Conservation (phyloP, 2,113 vertebrate genomes). For the Leucoraja erinaceus region DNA sequence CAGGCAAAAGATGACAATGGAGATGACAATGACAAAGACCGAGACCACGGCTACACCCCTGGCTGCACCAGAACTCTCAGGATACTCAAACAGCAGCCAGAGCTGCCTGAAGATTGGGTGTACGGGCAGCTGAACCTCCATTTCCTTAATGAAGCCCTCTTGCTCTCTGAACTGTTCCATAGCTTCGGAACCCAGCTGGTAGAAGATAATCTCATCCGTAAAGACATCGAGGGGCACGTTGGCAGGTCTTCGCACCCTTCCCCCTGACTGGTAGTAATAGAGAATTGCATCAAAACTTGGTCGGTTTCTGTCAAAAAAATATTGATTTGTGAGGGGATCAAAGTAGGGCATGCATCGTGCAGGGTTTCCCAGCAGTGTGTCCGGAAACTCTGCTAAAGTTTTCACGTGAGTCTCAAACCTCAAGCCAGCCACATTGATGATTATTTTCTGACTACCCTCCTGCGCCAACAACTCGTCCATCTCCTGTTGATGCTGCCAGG, state of each 20-base stretch:
- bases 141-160: constrained; percentile 90
- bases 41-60: constrained; percentile 84
- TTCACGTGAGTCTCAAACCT: constrained; percentile 86
- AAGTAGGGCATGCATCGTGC: constrained; percentile 86
- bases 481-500: constrained; percentile 68
- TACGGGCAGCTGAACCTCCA: constrained; percentile 72
- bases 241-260: constrained; percentile 83
- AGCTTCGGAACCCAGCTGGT: constrained; percentile 79
- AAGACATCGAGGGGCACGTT: constrained; percentile 89
- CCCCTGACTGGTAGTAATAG: constrained; percentile 92
- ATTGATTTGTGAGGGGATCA: constrained; percentile 95
- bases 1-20: constrained; percentile 92
- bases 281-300: constrained; percentile 95
- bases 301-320: constrained; percentile 91
- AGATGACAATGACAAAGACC: constrained; percentile 85
- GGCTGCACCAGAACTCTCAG: constrained; percentile 86
- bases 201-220: constrained; percentile 87
- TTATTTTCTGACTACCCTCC: constrained; percentile 80
- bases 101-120: constrained; percentile 81
- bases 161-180: constrained; percentile 93
- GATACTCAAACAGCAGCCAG: constrained; percentile 93
- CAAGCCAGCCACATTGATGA: constrained; percentile 89
- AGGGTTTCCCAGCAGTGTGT: constrained; percentile 81
- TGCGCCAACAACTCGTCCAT: constrained; percentile 64
- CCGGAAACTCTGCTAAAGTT: constrained; percentile 83